Base-by-base conservation (phyloP, 1,140 invertebrate genomes). In the Lepidurus couesii region DNA sequence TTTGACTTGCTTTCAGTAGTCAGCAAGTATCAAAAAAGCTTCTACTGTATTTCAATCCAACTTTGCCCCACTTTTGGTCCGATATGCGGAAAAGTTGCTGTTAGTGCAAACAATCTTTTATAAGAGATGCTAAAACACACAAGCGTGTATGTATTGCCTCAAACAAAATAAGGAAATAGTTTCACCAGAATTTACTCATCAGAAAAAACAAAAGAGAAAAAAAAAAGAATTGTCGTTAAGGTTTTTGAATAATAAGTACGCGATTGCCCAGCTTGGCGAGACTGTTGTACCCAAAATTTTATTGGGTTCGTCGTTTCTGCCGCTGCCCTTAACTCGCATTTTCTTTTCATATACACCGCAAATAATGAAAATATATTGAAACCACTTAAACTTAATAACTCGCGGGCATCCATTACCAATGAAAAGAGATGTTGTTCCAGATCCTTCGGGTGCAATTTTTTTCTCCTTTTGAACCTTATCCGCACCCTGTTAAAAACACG, bases 401-500 rank as follows among this genome's bases (percentile, higher is more conserved):
- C 53, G 53, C 53, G 21, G 53, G 53, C 53, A 21, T 65, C 53
- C 16, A n/a, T 13, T 65, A 47, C 8, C 53, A 65, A 13, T 65
- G 53, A 65, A 65, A 65, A 65, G 8, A 65, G 21, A 65, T 65
- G 9, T 21, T 65, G 53, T 65, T 65, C 16, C 53, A 21, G 53
- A 65, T 65, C 53, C 53, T 65, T n/a, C 53, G n/a, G n/a, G 53
- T 65, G 53, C 53, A n/a, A 7, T 65, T 21, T 65, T 16, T 16
- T 9, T 13, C 53, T 65, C 21, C 53, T 21, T 65, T 65, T 65
- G 16, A 21, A 65, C 53, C 53, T 65, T 65, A 65, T 65, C 53
- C 53, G 53, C 53, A 65, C 53, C 53, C 53, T 65, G 53, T 65
- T 65, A 65, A 4, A 34, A 65, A 65, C 53, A 65, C 53, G 53